Evolutionary conservation across 2,797 vertebrate species (phyloP), one percentile per base, ranked within the genome.

Genomic region (Iguana delicatissima): DNA sequence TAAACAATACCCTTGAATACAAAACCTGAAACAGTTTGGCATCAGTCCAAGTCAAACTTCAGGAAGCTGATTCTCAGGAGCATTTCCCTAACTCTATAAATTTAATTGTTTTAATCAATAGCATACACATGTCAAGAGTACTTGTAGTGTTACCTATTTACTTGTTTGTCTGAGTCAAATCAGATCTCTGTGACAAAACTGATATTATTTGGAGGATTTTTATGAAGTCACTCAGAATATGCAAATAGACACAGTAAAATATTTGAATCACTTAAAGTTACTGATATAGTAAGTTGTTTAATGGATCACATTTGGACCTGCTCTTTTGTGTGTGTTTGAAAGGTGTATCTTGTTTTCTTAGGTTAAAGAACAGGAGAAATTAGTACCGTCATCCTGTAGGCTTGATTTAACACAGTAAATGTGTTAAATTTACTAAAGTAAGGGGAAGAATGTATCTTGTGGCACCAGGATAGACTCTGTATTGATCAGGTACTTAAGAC

Each of bases 81-180:
- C 88, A 93, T 95, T 96, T 97, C 95, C 85, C 76, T 90, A 96
- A 96, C 94, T 95, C 94, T 93, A 96, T 96, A 97, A 97, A 97
- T 96, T 95, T 96, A 97, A 97, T 97, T 97, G 96, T 96, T 97
- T 88, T 97, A 97, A 97, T 97, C 95, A 97, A 96, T 97, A 96
- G 96, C 94, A 96, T 97, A 95, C 95, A 95, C 32, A 73, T 97
- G 93, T 97, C 94, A 95, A 93, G 94, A 94, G 89, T 95, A 92
- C 92, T 94, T 95, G 92, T 8, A 90, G 92, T 96, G 94, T 95
- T 93, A 93, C 89, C 64, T 95, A 90, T 95, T 96, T 96, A 92
- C 85, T 93, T 96, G 86, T 95, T 81, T 92, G 94, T 89, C 87
- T 94, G 88, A 96, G 94, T 94, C 91, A 93, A 96, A 94, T 94